Conservation (phyloP, 1,140 invertebrate genomes). For the Caenorhabditis inopinata region DNA sequence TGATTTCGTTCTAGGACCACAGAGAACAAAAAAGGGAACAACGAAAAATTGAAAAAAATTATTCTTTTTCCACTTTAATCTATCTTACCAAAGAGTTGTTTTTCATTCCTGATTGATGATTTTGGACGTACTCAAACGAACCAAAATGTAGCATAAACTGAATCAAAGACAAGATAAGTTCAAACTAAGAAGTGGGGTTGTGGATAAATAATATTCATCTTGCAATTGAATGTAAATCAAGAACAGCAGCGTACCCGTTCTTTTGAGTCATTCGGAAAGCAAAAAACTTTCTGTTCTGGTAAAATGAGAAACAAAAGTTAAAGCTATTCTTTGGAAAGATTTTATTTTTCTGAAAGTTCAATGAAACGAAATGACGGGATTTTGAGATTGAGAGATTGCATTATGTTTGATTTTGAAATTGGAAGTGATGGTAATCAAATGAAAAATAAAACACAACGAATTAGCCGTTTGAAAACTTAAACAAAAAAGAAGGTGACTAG, state of each 20-base stretch:
- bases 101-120: constrained; percentile 19
- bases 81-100: background rate
- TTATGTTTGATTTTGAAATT: constrained; percentile 30
- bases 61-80: background rate
- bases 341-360: background rate
- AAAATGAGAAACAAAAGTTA: no score
- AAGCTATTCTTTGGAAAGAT: no score
- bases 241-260: no score
- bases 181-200: background rate
- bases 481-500: constrained; percentile 35
- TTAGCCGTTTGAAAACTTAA: background rate
- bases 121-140: background rate
- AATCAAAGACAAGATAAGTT: no score
- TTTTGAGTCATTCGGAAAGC: no score
- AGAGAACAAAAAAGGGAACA: background rate
- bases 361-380: background rate
- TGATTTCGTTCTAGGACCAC: constrained; percentile 24
- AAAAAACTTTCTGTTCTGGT: no score
- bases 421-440: background rate
- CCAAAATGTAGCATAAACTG: background rate
- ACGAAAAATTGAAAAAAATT: background rate
- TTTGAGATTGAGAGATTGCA: constrained; percentile 14
- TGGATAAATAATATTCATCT: no score
- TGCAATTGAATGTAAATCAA: no score
- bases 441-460: background rate